Evolutionary conservation across 92 coral and sea anemone genomes (phyloP), one percentile per base, ranked within the genome.

Genomic region (Parazoanthus atlanticus): DNA sequence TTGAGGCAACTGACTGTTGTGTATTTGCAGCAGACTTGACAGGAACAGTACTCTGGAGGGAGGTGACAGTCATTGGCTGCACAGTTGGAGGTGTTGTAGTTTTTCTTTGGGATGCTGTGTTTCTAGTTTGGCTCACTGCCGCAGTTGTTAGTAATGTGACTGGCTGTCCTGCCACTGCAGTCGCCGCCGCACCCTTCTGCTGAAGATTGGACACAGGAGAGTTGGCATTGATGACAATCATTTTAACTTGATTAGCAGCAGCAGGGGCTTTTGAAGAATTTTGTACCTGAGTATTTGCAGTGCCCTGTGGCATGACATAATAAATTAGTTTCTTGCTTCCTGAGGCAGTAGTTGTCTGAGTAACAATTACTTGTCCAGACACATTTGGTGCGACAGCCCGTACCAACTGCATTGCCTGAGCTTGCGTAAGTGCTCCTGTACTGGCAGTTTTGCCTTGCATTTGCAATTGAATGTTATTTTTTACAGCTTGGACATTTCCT

Each of bases 311-410:
- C 16, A 84, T 19, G n/a, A 84, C 78, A 41, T 69, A 69, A 16
- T 67, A 74, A 26, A 43, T 49, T 43, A 84, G 31, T 52, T 67
- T 15, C 87, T 84, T 84, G 65, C 21, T 71, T 29, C 87, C 87
- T 7, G 87, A 26, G 17, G 64, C 31, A 67, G 87, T 84, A 17
- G 41, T 70, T 70, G 78, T 25, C 54, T 71, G 65, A 19, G 64
- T 84, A 13, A 84, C 78, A 79, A 69, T 70, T 43, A 84, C 87
- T 32, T 84, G 66, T 17, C 87, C 87, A 7, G 87, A 41, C 41
- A 84, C 67, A 69, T 84, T 70, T 70, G 87, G 87, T 8, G 87
- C 87, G 9, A 84, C 87, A n/a, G 87, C 87, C 58, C 29, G 70
- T 6, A 84, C 78, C 66, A 84, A 32, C 46, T 84, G 87, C 67